phyloP scores from a whole-genome alignment of 2,113 vertebrate species.

The Callaeas wilsoni region DNA sequence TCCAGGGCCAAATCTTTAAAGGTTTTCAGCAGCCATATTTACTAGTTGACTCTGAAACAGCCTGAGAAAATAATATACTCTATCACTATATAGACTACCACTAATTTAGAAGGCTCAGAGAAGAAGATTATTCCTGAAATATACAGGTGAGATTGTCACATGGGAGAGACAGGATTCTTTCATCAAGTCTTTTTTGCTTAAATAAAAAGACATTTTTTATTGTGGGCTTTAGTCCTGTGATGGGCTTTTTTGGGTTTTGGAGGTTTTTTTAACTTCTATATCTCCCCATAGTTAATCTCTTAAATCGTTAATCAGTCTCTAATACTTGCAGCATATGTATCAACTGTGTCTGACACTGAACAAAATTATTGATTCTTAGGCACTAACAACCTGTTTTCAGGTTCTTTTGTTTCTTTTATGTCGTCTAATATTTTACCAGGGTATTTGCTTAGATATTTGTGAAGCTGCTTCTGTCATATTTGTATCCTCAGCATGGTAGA shows the following conservation, averaged over 20 bases:
- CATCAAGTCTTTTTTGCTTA: not conserved
- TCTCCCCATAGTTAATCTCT: not conserved
- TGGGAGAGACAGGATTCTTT: not conserved
- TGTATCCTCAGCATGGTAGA: not conserved
- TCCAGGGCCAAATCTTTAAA: not conserved
- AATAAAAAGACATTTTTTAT: not conserved
- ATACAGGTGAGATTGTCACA: rapidly evolving
- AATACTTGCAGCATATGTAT: not conserved
- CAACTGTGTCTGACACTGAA: not conserved
- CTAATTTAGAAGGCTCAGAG: not conserved
- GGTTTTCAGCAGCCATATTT: not conserved
- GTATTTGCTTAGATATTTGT: not conserved
- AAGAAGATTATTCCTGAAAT: not conserved
- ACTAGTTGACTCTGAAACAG: not conserved
- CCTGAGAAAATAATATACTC: not conserved
- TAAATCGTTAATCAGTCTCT: not conserved
- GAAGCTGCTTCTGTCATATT: not conserved
- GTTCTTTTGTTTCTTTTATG: not conserved
- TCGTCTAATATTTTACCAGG: not conserved
- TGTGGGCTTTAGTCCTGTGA: not conserved
- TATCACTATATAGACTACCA: not conserved
- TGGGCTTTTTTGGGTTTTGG: not conserved
- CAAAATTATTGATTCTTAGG: not conserved
- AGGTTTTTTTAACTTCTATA: not conserved
- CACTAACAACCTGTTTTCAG: not conserved